These are phyloP conservation scores for Polymixis flavicincta DNA, from an alignment of 2,888 invertebrate species.

Conservation along the genomic window DNA sequence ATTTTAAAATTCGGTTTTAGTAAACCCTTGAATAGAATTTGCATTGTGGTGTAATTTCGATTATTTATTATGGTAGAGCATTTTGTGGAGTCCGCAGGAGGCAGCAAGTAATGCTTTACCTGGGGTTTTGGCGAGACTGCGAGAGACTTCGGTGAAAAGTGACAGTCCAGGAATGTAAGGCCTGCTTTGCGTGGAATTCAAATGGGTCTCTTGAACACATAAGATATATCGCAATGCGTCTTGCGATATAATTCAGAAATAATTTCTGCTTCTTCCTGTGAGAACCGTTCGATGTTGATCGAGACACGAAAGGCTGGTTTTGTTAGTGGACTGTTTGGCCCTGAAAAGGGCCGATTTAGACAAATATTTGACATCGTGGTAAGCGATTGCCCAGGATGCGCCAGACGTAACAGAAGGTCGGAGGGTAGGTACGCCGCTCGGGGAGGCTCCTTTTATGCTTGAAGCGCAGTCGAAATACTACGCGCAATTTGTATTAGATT, in stretches of 20 bases:
- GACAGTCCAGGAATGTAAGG: background rate
- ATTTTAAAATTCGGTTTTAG: background rate
- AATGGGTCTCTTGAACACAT: background rate
- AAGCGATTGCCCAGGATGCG: no score
- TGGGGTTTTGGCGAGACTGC: background rate
- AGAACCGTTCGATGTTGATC: no score
- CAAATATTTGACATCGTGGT: no score
- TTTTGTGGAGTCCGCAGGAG: background rate
- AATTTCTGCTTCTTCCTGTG: no score
- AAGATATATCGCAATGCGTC: background rate
- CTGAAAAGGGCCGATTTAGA: no score
- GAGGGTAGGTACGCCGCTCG: no score
- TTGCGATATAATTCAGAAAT: background rate
- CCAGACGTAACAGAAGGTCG: no score
- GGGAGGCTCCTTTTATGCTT: background rate
- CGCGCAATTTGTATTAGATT: background rate
- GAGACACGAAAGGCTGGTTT: no score
- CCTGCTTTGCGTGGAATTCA: no score
- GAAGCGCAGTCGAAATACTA: slow-evolving; percentile 4
- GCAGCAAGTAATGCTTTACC: background rate
- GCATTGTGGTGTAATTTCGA: background rate
- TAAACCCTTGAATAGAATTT: background rate
- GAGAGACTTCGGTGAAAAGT: background rate
- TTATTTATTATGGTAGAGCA: no score
- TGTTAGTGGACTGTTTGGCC: no score